Evolutionary conservation across 2,797 vertebrate species (phyloP).

Genomic region (Aratinga solstitialis): DNA sequence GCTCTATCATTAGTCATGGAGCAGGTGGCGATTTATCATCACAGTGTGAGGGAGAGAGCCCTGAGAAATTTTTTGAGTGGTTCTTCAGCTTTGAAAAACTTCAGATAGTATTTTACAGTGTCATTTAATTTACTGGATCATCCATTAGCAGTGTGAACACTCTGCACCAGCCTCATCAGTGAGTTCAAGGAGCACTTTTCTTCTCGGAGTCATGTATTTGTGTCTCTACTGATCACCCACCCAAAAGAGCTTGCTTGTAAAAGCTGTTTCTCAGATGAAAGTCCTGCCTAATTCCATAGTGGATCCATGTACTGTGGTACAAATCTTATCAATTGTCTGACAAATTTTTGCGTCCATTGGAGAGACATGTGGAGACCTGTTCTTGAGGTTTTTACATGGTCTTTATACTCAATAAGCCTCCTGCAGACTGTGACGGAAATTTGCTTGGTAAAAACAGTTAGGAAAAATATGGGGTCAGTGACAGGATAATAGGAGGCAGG

Average conservation of each 20-base stretch:
- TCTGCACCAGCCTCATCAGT: neutral
- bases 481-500: neutral
- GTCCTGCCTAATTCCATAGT: neutral
- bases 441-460: neutral
- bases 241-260: neutral
- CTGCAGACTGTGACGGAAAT: neutral
- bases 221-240: neutral
- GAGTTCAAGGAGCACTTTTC: conserved; percentile 16
- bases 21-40: conserved; percentile 40
- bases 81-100: neutral
- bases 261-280: neutral
- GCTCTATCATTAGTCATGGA: neutral
- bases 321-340: neutral
- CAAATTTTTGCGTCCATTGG: neutral
- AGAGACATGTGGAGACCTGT: neutral
- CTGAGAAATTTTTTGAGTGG: neutral
- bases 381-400: neutral
- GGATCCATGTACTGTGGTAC: neutral
- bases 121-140: conserved; percentile 29
- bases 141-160: neutral
- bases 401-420: neutral
- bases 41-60: neutral
- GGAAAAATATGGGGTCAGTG: neutral
- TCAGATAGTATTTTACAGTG: neutral
- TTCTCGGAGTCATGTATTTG: neutral